These are phyloP conservation scores for Drosophila prosaltans DNA, from an alignment of 1,140 invertebrate genomes.

Conservation along the genomic window DNA sequence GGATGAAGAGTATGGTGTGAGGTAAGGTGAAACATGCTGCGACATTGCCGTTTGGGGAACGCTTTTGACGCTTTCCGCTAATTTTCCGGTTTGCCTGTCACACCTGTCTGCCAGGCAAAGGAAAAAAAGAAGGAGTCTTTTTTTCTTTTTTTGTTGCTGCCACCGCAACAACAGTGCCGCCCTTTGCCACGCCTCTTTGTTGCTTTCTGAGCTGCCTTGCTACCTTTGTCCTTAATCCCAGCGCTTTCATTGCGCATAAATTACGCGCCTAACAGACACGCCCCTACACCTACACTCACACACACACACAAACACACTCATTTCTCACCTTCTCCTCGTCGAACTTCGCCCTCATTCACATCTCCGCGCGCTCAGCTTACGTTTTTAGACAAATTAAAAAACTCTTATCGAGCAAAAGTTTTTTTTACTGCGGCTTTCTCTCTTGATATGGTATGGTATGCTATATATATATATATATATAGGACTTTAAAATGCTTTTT, in stretches of 20 bases:
- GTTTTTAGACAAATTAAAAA: constrained; percentile 81
- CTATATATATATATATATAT: constrained; percentile 20
- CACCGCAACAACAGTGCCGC: constrained; percentile 8
- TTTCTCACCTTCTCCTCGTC: not conserved
- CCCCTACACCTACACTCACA: constrained; percentile 35
- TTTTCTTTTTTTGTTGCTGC: constrained; percentile 39
- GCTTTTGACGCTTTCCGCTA: constrained; percentile 80
- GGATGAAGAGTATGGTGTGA: not conserved
- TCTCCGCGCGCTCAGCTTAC: constrained; percentile 14
- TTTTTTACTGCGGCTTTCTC: constrained; percentile 54
- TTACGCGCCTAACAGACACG: constrained; percentile 64
- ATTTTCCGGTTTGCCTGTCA: constrained; percentile 77
- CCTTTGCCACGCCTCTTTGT: constrained; percentile 41
- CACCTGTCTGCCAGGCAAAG: constrained; percentile 63
- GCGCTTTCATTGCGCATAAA: constrained; percentile 79
- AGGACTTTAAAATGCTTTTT: constrained; percentile 69
- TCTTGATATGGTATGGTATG: constrained; percentile 28
- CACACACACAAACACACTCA: constrained; percentile 19
- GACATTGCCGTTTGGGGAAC: constrained; percentile 78
- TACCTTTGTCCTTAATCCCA: constrained; percentile 61
- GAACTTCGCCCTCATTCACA: not conserved
- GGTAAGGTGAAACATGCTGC: constrained; percentile 52
- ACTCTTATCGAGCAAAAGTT: constrained; percentile 76
- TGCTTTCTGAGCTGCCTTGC: constrained; percentile 23
- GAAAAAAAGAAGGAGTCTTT: constrained; percentile 18